These are phyloP conservation scores for Oplegnathus fasciatus DNA, from an alignment of 2,113 vertebrate species.

Conservation along the genomic window DNA sequence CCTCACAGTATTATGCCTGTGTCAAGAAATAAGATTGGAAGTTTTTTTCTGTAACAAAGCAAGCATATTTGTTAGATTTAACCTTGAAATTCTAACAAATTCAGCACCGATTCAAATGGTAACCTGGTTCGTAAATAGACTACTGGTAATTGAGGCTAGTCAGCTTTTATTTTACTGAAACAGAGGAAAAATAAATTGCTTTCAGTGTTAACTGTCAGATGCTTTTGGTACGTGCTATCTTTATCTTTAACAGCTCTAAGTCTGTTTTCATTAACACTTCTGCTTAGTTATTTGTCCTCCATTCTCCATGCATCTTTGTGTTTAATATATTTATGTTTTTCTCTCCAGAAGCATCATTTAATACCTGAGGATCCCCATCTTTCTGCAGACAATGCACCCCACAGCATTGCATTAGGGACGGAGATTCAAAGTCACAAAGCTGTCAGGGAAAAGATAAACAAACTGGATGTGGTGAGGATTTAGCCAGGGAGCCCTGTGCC, in stretches of 20 bases:
- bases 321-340: constrained; percentile 15
- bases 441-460: constrained; percentile 60
- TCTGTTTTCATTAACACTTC: constrained; percentile 11
- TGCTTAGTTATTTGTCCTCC: constrained; percentile 17
- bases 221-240: background rate
- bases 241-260: background rate
- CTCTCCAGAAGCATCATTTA: constrained; percentile 30
- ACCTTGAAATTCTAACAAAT: constrained; percentile 1
- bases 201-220: background rate
- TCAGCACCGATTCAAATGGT: background rate
- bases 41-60: constrained; percentile 2
- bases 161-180: background rate
- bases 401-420: constrained; percentile 39
- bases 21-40: constrained; percentile 12
- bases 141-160: background rate
- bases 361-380: constrained; percentile 43
- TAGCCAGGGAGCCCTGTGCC: constrained; percentile 18
- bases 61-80: background rate
- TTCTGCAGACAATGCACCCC: constrained; percentile 45
- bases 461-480: constrained; percentile 50
- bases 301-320: constrained; percentile 26
- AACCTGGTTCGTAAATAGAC: background rate
- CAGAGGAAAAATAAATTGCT: background rate
- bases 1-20: constrained; percentile 16
- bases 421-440: constrained; percentile 62